Conservation (phyloP, 2,797 vertebrate species). For the Melanogrammus aeglefinus region DNA sequence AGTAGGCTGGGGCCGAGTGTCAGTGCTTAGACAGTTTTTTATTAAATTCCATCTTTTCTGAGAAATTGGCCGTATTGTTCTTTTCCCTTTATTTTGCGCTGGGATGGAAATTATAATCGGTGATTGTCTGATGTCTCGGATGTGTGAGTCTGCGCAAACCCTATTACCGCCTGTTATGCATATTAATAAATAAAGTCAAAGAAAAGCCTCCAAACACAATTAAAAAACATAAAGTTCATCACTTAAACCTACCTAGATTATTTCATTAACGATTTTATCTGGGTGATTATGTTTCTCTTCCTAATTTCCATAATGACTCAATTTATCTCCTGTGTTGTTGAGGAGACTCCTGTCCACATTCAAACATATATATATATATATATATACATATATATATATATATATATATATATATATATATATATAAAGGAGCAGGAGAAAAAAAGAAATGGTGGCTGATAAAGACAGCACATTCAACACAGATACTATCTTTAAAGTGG, state of each 20-base stretch:
- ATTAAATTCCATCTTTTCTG: not conserved
- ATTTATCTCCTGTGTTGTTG: slow-evolving; percentile 8
- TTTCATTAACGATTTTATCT: slow-evolving; percentile 33
- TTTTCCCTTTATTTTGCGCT: slow-evolving; percentile 25
- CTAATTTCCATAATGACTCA: slow-evolving; percentile 23
- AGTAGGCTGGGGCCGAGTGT: slow-evolving; percentile 1
- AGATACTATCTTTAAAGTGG: not conserved
- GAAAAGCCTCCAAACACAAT: slow-evolving; percentile 16
- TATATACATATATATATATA: no score
- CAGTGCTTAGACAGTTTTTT: not conserved
- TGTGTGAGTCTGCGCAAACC: not conserved
- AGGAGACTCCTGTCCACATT: not conserved
- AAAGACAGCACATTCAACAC: no score
- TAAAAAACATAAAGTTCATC: slow-evolving; percentile 14
- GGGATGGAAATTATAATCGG: not conserved
- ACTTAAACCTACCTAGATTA: slow-evolving; percentile 26
- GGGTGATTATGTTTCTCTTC: slow-evolving; percentile 21
- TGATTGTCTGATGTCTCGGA: not conserved
- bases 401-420: no score
- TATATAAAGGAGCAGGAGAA: not conserved
- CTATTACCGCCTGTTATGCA: not conserved
- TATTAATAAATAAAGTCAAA: not conserved
- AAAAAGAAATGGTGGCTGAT: not conserved
- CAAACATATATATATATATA: not conserved
- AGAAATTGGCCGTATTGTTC: slow-evolving; percentile 3